Conservation (phyloP, 2,888 invertebrate genomes). For the Platerodrilus igneus region DNA sequence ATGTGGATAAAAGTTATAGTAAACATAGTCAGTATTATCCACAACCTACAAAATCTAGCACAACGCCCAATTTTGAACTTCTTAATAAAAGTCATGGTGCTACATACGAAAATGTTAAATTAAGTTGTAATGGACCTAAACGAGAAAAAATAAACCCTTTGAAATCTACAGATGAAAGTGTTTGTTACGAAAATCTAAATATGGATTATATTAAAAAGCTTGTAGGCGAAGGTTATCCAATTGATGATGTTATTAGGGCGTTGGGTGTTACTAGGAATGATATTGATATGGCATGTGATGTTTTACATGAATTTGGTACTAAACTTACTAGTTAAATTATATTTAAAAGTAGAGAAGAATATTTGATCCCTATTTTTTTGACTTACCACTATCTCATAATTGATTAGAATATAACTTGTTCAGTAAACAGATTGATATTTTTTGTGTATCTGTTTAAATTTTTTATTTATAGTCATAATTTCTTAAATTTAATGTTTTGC, state of each 20-base stretch:
- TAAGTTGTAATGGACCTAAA: slow-evolving; percentile 37
- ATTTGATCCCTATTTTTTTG: too few relatives aligned
- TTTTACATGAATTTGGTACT: slow-evolving; percentile 83
- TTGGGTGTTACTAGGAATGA: slow-evolving; percentile 90
- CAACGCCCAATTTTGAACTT: slow-evolving; percentile 52
- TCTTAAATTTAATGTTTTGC: too few relatives aligned
- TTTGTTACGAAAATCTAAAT: slow-evolving; percentile 81
- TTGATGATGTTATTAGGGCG: slow-evolving; percentile 86
- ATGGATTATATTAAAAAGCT: slow-evolving; percentile 86
- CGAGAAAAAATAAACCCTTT: slow-evolving; percentile 41
- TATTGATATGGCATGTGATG: slow-evolving; percentile 93
- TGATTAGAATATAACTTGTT: too few relatives aligned
- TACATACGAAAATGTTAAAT: slow-evolving; percentile 37
- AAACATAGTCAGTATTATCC: slow-evolving; percentile 38
- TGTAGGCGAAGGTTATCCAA: slow-evolving; percentile 85
- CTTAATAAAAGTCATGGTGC: slow-evolving; percentile 18
- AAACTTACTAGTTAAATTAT: slow-evolving; percentile 43
- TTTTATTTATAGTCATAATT: too few relatives aligned
- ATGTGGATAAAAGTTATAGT: slow-evolving; percentile 42
- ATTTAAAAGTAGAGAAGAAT: too few relatives aligned
- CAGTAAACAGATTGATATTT: too few relatives aligned
- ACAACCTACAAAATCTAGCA: slow-evolving; percentile 54
- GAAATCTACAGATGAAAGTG: slow-evolving; percentile 42
- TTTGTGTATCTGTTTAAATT: too few relatives aligned
- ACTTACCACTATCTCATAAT: too few relatives aligned